Base-by-base conservation (phyloP, 1,140 invertebrate genomes). In the Zaprionus kolodkinae region DNA sequence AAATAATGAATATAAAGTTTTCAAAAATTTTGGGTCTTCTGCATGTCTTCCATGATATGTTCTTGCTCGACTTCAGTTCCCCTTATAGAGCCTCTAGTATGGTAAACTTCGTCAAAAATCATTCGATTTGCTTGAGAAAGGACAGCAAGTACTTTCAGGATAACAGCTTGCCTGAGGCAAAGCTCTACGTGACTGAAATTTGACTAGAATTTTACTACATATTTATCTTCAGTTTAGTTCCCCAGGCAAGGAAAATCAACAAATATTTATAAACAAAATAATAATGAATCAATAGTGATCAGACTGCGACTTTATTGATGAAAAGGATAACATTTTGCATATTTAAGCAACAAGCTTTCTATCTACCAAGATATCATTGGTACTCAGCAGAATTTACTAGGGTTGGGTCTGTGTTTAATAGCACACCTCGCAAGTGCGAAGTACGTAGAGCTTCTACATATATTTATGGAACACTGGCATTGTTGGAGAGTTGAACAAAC, bases 401-500 rank as follows among this genome's bases (percentile, higher is more conserved):
- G 27, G 27, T 38, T 38, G 11, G 12, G 36, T 1, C 3, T 12
- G 3, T 38, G 11, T 12, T n/a, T 40, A 1, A n/a, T 13, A 43
- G 9, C 36, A 36, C 36, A 36, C 38, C 65, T 73, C 71, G 64
- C 50, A 50, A 50, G 17, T 50, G 10, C 45, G 5, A 13, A 30
- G 54, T 55, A 38, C 21, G 54, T 43, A 65, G 35, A 36, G 25
- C 11, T 5, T 43, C n/a, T 30, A 45, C n/a, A 15, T 15, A 38
- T 64, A 48, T 80, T 27, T 30, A 43, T 55, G 50, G 11, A 45
- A 55, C 36, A 27, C 33, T 57, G 40, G 60, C 72, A 69, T 75
- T 75, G 45, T 60, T 71, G 64, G 55, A 67, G 52, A 67, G 64
- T 63, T 62, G 50, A 62, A 72, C 59, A 57, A 65, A 67, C 65